A percentile compares a stretch with the other conserved stretches of the same genome.
phyloP scores from a whole-genome alignment of 2,797 vertebrate species.

The Gouania willdenowi region DNA sequence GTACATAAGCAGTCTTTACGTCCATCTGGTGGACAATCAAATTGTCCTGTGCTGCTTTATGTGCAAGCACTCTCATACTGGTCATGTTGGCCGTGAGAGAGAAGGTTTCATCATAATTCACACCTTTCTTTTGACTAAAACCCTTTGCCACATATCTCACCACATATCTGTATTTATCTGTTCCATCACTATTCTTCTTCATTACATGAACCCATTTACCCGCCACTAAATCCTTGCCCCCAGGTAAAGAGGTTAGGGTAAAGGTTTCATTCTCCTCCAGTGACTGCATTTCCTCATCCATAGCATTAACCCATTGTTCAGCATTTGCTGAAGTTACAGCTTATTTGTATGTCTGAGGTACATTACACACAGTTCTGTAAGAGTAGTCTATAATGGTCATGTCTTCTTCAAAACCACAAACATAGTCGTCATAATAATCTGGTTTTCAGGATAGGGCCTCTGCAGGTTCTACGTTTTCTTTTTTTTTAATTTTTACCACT shows the following conservation, averaged over 20 bases:
- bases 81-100: no score
- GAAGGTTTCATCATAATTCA: background rate
- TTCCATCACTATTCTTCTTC: background rate
- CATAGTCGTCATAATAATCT: no score
- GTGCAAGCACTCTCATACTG: background rate
- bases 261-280: background rate
- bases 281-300: no score
- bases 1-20: background rate
- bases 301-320: background rate
- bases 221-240: background rate
- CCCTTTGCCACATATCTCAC: no score
- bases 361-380: background rate
- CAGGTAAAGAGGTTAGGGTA: background rate
- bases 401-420: no score
- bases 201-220: background rate
- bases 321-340: background rate
- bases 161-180: background rate
- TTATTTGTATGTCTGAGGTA: background rate
- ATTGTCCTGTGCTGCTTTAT: background rate
- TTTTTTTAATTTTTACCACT: no score
- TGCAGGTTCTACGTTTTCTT: no score
- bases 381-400: background rate
- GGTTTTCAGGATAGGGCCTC: background rate
- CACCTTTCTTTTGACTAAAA: background rate
- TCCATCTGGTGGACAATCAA: background rate